phyloP scores from a whole-genome alignment of 2,113 vertebrate species.

The Galemys pyrenaicus region DNA sequence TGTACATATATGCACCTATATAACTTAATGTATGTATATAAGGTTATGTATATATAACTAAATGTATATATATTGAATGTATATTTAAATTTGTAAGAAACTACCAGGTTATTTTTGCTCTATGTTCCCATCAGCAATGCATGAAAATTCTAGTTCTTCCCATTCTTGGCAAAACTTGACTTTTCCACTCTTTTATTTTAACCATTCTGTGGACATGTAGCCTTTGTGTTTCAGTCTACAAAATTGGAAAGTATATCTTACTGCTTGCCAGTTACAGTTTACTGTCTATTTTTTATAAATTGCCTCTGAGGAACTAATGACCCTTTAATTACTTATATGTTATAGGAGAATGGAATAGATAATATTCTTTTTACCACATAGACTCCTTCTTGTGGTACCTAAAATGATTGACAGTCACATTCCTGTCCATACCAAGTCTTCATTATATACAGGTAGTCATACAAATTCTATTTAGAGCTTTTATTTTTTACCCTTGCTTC shows the following conservation, averaged over 20 bases:
- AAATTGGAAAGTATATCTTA: background rate
- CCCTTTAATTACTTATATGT: constrained; percentile 10
- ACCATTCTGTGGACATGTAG: background rate
- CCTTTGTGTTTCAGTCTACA: constrained; percentile 1
- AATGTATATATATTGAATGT: background rate
- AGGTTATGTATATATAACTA: no score
- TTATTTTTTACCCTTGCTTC: constrained; percentile 20
- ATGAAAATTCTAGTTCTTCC: constrained; percentile 14
- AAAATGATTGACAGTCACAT: background rate
- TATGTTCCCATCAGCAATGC: background rate
- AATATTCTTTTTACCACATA: background rate
- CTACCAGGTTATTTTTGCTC: background rate
- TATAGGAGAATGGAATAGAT: background rate
- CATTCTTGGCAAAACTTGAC: constrained; percentile 16
- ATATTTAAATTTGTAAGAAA: background rate
- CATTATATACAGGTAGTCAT: constrained; percentile 1
- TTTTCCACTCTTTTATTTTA: background rate
- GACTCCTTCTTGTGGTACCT: background rate
- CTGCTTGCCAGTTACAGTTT: constrained; percentile 23
- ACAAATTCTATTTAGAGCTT: constrained; percentile 28
- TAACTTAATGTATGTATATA: no score
- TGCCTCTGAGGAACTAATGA: constrained; percentile 30
- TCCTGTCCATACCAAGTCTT: background rate
- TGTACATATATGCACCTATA: no score
- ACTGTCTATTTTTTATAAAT: constrained; percentile 22